phyloP scores from a whole-genome alignment of 2,888 invertebrate genomes.

The Stegophylla sp. region DNA sequence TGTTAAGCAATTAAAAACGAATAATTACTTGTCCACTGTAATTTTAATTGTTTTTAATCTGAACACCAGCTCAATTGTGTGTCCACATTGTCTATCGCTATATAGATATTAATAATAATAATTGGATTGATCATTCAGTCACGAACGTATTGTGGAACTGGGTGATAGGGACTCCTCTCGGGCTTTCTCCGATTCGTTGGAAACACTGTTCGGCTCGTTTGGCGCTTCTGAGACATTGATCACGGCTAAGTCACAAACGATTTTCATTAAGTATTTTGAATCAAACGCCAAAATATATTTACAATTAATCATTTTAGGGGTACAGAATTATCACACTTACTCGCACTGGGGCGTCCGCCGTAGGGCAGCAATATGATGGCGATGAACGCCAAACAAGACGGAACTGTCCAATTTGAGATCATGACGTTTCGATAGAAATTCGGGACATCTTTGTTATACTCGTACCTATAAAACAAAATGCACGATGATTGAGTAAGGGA shows the following conservation, averaged over 20 bases:
- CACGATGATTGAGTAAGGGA: too few relatives aligned
- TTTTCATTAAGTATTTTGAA: too few relatives aligned
- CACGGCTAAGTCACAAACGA: not conserved
- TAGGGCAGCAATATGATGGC: constrained; percentile 37
- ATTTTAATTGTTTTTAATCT: constrained; percentile 2
- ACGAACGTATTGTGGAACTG: not conserved
- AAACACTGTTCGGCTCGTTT: not conserved
- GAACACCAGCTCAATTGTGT: not conserved
- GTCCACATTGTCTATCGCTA: not conserved
- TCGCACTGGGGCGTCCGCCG: constrained; percentile 23
- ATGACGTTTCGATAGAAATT: constrained; percentile 43
- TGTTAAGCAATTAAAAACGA: not conserved
- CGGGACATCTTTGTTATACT: not conserved
- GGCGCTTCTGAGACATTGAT: not conserved
- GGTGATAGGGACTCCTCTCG: constrained; percentile 22
- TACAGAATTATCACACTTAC: too few relatives aligned
- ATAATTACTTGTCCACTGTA: constrained; percentile 5
- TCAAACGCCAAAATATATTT: not conserved
- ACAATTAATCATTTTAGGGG: too few relatives aligned
- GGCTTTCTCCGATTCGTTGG: not conserved
- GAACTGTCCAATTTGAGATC: constrained; percentile 49
- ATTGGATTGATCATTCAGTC: constrained; percentile 12
- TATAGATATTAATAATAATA: too few relatives aligned
- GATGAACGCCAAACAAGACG: constrained; percentile 41
- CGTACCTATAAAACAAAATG: too few relatives aligned